Percentiles rank a stretch among this genome's conserved stretches.
These are phyloP conservation scores for Lepilemur ruficaudatus DNA, from an alignment of 2,797 vertebrate genomes.

Conservation along the genomic window DNA sequence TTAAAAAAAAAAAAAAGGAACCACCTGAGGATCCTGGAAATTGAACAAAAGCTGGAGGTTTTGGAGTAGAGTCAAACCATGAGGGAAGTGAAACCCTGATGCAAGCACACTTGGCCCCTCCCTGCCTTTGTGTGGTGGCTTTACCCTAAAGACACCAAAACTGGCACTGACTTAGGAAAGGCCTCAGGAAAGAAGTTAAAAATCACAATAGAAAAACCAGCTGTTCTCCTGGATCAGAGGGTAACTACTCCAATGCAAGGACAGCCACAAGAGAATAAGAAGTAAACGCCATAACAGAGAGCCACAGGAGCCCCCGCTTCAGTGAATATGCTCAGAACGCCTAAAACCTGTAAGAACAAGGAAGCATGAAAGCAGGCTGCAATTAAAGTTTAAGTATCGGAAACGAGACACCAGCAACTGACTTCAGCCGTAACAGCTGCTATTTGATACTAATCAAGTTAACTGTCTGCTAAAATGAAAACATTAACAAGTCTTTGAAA, in stretches of 20 bases:
- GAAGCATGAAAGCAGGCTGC: neutral
- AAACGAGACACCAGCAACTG: neutral
- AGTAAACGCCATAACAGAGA: neutral
- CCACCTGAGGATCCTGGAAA: neutral
- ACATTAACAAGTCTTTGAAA: neutral
- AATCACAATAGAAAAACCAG: neutral
- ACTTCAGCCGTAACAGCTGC: neutral
- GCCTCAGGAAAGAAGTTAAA: neutral
- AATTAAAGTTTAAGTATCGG: neutral
- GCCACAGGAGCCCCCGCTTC: neutral
- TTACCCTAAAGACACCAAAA: neutral
- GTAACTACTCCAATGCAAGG: neutral
- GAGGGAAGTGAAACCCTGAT: neutral
- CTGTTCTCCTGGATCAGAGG: neutral
- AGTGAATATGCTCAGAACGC: neutral
- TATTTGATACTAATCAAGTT: neutral
- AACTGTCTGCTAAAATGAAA: neutral
- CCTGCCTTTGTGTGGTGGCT: neutral
- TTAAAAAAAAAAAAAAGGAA: neutral
- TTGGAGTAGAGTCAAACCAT: neutral
- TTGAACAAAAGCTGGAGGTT: neutral
- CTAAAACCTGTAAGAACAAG: neutral
- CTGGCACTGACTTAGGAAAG: neutral
- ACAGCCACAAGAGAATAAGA: neutral
- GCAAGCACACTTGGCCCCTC: neutral